Evolutionary conservation across 2,113 vertebrate species (phyloP).

Genomic region (Motacilla tschutschensis): DNA sequence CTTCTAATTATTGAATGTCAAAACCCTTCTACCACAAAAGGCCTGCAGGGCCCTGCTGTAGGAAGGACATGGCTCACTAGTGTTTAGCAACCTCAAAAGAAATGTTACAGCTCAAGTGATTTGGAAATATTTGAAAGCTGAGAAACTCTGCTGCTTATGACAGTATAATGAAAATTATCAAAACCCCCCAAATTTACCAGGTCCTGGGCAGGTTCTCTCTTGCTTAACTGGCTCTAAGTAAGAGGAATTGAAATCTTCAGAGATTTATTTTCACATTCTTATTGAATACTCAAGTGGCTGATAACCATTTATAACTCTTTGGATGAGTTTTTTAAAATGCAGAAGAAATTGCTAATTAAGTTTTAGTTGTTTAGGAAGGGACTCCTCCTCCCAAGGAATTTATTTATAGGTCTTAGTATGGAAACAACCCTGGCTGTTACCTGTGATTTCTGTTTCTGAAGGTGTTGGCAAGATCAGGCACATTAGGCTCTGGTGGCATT

Average conservation of each 20-base stretch:
- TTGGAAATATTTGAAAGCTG: conserved; percentile 24
- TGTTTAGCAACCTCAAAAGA: conserved; percentile 1
- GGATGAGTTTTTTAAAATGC: neutral
- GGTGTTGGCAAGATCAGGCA: neutral
- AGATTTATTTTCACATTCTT: neutral
- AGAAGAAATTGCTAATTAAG: neutral
- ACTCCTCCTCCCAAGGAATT: neutral
- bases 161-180: neutral
- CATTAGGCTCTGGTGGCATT: neutral
- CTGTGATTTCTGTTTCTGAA: neutral
- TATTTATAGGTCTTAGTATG: neutral
- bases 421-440: neutral
- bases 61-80: neutral
- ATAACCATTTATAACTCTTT: neutral
- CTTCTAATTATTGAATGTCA: conserved; percentile 38
- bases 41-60: neutral
- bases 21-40: neutral
- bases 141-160: neutral
- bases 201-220: neutral
- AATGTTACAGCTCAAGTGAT: neutral
- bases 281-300: neutral
- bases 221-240: neutral
- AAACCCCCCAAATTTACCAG: neutral
- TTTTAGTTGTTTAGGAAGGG: neutral
- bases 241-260: neutral